Evolutionary conservation across 1,140 invertebrate genomes (phyloP).

Genomic region (Druon quercuslanigerum): DNA sequence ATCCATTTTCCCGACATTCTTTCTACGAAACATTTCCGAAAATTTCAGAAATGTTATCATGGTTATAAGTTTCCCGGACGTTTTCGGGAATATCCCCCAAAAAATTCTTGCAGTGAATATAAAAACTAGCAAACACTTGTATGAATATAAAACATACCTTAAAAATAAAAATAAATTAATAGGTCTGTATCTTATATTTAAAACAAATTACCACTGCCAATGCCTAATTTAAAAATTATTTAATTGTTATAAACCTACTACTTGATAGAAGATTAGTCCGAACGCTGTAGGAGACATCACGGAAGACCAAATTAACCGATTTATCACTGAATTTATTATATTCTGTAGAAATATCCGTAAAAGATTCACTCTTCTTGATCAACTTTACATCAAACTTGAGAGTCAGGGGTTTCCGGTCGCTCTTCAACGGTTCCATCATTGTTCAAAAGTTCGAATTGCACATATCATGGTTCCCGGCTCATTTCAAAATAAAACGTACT

Average conservation of each 20-base stretch:
- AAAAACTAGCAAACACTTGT: too few relatives aligned
- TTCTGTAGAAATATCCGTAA: background rate
- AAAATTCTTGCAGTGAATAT: too few relatives aligned
- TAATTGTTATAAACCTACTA: slow-evolving; percentile 47
- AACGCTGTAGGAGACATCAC: slow-evolving; percentile 58
- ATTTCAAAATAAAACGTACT: background rate
- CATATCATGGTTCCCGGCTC: background rate
- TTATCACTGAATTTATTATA: slow-evolving; percentile 7
- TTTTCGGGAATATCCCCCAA: too few relatives aligned
- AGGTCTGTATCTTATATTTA: too few relatives aligned
- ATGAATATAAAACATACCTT: too few relatives aligned
- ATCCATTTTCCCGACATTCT: too few relatives aligned
- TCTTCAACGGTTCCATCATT: slow-evolving; percentile 1
- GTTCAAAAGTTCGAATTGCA: background rate
- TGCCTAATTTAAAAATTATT: background rate
- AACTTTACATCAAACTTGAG: slow-evolving; percentile 7
- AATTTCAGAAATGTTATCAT: too few relatives aligned
- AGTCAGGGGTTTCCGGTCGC: slow-evolving; percentile 4
- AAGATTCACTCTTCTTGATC: background rate
- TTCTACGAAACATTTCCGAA: too few relatives aligned
- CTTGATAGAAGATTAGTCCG: slow-evolving; percentile 53
- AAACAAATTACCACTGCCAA: too few relatives aligned
- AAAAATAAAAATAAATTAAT: too few relatives aligned
- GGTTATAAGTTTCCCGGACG: too few relatives aligned
- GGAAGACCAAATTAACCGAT: slow-evolving; percentile 55